These are phyloP conservation scores for Eristalis intricaria DNA, from an alignment of 2,888 invertebrate genomes.

Conservation along the genomic window DNA sequence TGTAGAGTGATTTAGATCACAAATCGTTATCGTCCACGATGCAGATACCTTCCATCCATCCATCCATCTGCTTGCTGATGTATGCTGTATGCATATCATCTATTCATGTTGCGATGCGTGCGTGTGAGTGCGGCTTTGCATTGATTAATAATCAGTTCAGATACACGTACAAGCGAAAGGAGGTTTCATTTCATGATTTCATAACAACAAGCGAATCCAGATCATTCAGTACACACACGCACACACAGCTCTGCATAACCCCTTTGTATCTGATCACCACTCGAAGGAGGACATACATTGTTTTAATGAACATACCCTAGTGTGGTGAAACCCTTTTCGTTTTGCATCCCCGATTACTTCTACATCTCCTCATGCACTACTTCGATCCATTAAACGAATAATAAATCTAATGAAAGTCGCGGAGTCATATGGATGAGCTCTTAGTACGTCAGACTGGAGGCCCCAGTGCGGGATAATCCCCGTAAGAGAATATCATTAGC, in stretches of 20 bases:
- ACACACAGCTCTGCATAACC: background rate
- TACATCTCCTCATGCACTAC: slow-evolving; percentile 31
- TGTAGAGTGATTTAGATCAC: slow-evolving; percentile 61
- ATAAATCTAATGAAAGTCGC: slow-evolving; percentile 70
- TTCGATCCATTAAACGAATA: slow-evolving; percentile 70
- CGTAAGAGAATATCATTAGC: slow-evolving; percentile 75
- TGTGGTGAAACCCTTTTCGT: slow-evolving; percentile 16
- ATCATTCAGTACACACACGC: slow-evolving; percentile 17
- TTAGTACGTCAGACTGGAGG: slow-evolving; percentile 40
- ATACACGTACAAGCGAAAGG: slow-evolving; percentile 34
- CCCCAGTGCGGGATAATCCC: slow-evolving; percentile 52
- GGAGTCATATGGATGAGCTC: slow-evolving; percentile 61
- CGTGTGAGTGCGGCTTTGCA: slow-evolving; percentile 54
- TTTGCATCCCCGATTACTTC: slow-evolving; percentile 33
- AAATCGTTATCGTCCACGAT: slow-evolving; percentile 51
- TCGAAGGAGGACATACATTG: slow-evolving; percentile 43
- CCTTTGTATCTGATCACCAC: slow-evolving; percentile 38
- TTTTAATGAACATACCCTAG: slow-evolving; percentile 64
- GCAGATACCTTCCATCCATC: slow-evolving; percentile 15
- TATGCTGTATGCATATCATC: slow-evolving; percentile 40
- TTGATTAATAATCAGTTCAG: slow-evolving; percentile 63
- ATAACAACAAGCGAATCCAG: slow-evolving; percentile 55
- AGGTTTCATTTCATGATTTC: slow-evolving; percentile 45
- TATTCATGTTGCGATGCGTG: slow-evolving; percentile 38
- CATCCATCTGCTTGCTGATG: slow-evolving; percentile 21